These are phyloP conservation scores for Lordiphosa clarofinis DNA, from an alignment of 1,140 invertebrate genomes.

Conservation along the genomic window DNA sequence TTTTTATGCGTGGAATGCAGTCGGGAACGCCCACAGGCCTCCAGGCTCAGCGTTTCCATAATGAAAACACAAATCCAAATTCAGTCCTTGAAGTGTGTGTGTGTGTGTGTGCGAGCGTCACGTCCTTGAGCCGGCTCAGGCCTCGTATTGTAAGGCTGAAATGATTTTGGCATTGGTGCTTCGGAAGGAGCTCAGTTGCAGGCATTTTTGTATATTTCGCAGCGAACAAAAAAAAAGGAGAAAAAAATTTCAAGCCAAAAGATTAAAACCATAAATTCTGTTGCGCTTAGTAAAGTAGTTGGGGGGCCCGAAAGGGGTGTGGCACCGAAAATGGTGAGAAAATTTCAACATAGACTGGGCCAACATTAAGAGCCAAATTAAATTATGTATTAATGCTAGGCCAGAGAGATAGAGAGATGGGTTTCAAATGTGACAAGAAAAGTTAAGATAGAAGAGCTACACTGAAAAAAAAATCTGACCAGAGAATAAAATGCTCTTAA, in stretches of 20 bases:
- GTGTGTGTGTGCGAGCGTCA: conserved; percentile 20
- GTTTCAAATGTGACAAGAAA: background rate
- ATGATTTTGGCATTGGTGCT: conserved; percentile 33
- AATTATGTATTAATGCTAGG: conserved; percentile 30
- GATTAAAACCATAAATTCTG: conserved; percentile 74
- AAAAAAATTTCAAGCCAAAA: conserved; percentile 60
- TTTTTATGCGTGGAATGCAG: conserved; percentile 34
- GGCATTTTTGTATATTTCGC: conserved; percentile 35
- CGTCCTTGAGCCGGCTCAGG: conserved; percentile 67
- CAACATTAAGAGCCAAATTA: conserved; percentile 25
- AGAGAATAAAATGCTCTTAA: no score
- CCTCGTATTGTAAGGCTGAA: conserved; percentile 34
- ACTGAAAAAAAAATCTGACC: no score
- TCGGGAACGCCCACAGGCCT: conserved; percentile 37
- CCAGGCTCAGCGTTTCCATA: conserved; percentile 39
- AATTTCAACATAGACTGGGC: background rate
- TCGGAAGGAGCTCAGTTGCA: conserved; percentile 25
- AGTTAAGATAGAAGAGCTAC: background rate
- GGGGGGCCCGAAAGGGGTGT: conserved; percentile 3
- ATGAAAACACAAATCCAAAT: conserved; percentile 70
- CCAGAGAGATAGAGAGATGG: conserved; percentile 7
- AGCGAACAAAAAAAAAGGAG: conserved; percentile 14
- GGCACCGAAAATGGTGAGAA: conserved; percentile 22
- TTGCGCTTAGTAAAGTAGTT: conserved; percentile 33
- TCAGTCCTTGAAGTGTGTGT: conserved; percentile 48